These are phyloP conservation scores for Amphiprion ocellaris DNA, from an alignment of 2,113 vertebrate genomes.

Conservation along the genomic window DNA sequence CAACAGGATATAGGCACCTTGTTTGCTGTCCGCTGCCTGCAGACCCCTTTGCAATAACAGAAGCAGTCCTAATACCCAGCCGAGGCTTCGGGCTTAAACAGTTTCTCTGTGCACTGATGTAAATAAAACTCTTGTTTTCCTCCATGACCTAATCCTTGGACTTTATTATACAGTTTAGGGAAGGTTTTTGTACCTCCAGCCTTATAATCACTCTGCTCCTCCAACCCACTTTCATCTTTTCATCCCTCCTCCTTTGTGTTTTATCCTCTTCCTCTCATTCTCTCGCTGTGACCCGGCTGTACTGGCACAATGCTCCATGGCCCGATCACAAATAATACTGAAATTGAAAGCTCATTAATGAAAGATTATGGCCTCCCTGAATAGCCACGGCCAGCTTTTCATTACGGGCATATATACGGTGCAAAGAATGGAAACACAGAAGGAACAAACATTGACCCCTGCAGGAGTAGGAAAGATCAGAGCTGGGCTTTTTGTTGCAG, in stretches of 20 bases:
- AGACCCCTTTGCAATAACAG: conserved; percentile 19
- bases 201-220: conserved; percentile 33
- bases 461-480: conserved; percentile 26
- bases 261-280: conserved; percentile 25
- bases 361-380: conserved; percentile 52
- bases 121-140: conserved; percentile 62
- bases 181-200: conserved; percentile 39
- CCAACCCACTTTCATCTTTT: conserved; percentile 39
- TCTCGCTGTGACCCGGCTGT: conserved; percentile 21
- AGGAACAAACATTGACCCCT: conserved; percentile 49
- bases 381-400: conserved; percentile 26
- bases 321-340: conserved; percentile 48
- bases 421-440: conserved; percentile 36
- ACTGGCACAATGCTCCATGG: conserved; percentile 16
- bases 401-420: not conserved
- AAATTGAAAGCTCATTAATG: conserved; percentile 62
- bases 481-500: conserved; percentile 25
- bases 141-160: conserved; percentile 51
- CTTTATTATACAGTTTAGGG: conserved; percentile 53
- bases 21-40: conserved; percentile 9
- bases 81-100: conserved; percentile 40
- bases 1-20: not conserved
- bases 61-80: conserved; percentile 38
- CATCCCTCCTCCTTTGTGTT: conserved; percentile 29
- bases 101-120: conserved; percentile 54